These are phyloP conservation scores for Chydorus sphaericus DNA, from an alignment of 2,888 invertebrate genomes.

Conservation along the genomic window DNA sequence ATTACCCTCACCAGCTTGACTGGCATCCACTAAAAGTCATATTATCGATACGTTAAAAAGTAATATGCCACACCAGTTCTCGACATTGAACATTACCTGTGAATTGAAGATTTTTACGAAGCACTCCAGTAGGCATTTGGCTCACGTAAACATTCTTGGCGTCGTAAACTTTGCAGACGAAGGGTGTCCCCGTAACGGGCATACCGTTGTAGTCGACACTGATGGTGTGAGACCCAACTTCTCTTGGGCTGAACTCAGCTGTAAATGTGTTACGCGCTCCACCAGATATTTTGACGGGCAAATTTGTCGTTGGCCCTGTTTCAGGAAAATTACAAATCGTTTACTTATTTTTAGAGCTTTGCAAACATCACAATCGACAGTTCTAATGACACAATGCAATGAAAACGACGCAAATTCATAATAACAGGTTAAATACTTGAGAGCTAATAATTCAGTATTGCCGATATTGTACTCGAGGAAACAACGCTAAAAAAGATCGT, in stretches of 20 bases:
- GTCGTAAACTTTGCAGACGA: slow-evolving; percentile 83
- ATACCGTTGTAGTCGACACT: slow-evolving; percentile 82
- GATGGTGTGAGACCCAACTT: slow-evolving; percentile 85
- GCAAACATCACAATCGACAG: too few species aligned
- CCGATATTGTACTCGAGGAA: too few species aligned
- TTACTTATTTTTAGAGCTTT: too few species aligned
- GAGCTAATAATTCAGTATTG: too few species aligned
- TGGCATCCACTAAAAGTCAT: slow-evolving; percentile 65
- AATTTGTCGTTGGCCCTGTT: slow-evolving; percentile 61
- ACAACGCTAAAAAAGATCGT: too few species aligned
- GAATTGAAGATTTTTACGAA: slow-evolving; percentile 84
- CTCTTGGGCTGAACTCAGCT: slow-evolving; percentile 78
- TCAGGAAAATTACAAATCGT: too few species aligned
- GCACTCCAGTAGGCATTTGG: slow-evolving; percentile 61
- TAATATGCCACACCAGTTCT: background rate
- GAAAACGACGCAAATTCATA: too few species aligned
- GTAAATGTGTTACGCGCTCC: slow-evolving; percentile 75
- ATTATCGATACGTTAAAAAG: slow-evolving; percentile 1
- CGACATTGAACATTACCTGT: slow-evolving; percentile 35
- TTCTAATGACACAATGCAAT: too few species aligned
- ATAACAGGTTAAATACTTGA: too few species aligned
- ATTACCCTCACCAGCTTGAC: slow-evolving; percentile 92
- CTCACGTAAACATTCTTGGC: slow-evolving; percentile 71
- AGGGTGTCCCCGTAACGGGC: slow-evolving; percentile 75
- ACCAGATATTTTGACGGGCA: slow-evolving; percentile 77